phyloP scores from a whole-genome alignment of 2,888 invertebrate species.

The Diadromus collaris region DNA sequence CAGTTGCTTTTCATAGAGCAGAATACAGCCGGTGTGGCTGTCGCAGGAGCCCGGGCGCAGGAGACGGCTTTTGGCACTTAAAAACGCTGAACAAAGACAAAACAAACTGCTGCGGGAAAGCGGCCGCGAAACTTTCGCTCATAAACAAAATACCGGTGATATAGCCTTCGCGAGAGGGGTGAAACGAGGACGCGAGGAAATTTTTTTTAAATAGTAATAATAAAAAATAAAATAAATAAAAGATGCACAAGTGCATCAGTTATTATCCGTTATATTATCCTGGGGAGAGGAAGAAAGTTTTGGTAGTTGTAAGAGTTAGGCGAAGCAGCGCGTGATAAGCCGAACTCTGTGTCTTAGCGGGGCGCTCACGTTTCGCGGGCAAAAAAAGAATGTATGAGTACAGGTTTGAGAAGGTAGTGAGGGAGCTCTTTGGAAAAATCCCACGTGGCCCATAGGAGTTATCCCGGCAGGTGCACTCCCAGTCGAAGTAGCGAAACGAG shows the following conservation, averaged over 20 bases:
- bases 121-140: conserved; percentile 18
- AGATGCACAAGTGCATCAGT: not conserved
- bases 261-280: conserved; percentile 3
- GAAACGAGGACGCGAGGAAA: conserved; percentile 2
- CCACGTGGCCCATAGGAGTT: conserved; percentile 10
- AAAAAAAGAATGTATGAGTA: conserved; percentile 4
- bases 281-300: conserved; percentile 5
- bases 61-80: conserved; percentile 29
- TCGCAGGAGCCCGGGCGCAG: conserved; percentile 20
- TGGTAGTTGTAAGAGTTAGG: not conserved
- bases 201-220: not conserved
- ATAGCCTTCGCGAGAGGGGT: not conserved
- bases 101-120: conserved; percentile 29
- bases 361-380: not conserved
- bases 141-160: conserved; percentile 32
- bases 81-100: conserved; percentile 52
- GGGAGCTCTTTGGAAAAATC: conserved; percentile 8
- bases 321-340: conserved; percentile 3
- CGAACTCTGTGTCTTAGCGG: not conserved
- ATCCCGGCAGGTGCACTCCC: not conserved
- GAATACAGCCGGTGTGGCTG: conserved; percentile 25
- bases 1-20: conserved; percentile 50
- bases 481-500: not conserved
- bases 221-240: conserved; percentile 1
- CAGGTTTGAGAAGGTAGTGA: not conserved